phyloP scores from a whole-genome alignment of 2,888 invertebrate species.

The Drosophila vallismaia region DNA sequence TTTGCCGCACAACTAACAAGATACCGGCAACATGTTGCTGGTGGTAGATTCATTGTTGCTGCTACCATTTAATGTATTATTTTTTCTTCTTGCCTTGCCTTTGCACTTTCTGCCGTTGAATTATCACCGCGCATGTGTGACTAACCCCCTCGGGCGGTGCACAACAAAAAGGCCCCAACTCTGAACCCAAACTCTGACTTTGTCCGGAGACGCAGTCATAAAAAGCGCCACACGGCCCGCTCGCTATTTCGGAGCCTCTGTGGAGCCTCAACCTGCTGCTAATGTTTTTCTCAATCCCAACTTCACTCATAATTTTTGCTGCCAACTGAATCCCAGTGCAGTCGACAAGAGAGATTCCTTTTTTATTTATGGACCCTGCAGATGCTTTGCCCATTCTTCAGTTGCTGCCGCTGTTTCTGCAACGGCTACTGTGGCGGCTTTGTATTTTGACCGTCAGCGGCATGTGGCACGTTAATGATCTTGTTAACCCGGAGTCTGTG shows the following conservation, averaged over 20 bases:
- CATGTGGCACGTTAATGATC: slow-evolving; percentile 76
- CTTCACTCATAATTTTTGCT: slow-evolving; percentile 76
- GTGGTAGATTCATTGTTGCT: slow-evolving; percentile 40
- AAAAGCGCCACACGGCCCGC: slow-evolving; percentile 34
- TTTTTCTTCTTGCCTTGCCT: slow-evolving; percentile 4
- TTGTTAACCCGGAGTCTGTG: slow-evolving; percentile 67
- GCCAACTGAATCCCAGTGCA: slow-evolving; percentile 45
- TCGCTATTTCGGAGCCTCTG: slow-evolving; percentile 40
- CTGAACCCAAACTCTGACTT: not conserved
- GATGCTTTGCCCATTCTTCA: slow-evolving; percentile 26
- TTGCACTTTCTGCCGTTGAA: slow-evolving; percentile 63
- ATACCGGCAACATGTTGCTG: slow-evolving; percentile 76
- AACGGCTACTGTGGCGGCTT: slow-evolving; percentile 38
- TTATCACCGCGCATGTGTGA: slow-evolving; percentile 78
- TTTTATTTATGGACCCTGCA: slow-evolving; percentile 68
- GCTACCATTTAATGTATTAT: slow-evolving; percentile 75
- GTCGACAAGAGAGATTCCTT: slow-evolving; percentile 47
- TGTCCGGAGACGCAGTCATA: slow-evolving; percentile 1
- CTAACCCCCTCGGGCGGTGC: slow-evolving; percentile 77
- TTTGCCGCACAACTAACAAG: slow-evolving; percentile 66
- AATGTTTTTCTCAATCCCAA: slow-evolving; percentile 65
- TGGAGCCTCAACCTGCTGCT: slow-evolving; percentile 69
- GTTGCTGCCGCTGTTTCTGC: not conserved
- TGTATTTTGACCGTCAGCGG: slow-evolving; percentile 61
- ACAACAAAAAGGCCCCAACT: slow-evolving; percentile 70